phyloP scores from a whole-genome alignment of 2,888 invertebrate species.

The Litoditis marina region DNA sequence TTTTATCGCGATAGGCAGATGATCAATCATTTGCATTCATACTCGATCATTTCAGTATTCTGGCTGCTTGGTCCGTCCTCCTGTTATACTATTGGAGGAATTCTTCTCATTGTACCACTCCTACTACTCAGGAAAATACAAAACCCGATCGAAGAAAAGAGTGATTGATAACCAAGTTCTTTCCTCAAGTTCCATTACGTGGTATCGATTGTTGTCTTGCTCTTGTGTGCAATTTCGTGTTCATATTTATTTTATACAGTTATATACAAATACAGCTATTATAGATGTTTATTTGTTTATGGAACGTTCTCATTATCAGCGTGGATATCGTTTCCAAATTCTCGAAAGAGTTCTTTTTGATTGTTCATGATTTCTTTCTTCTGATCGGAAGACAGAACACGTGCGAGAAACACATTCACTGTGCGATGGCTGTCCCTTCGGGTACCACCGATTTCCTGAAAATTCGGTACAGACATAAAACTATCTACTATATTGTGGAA shows the following conservation, averaged over 20 bases:
- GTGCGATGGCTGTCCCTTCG: conserved; percentile 6
- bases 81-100: conserved; percentile 79
- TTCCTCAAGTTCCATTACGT: too few relatives aligned
- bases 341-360: conserved; percentile 23
- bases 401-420: conserved; percentile 11
- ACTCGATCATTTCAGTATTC: conserved; percentile 70
- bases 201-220: too few relatives aligned
- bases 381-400: conserved; percentile 16
- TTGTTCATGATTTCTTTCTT: conserved; percentile 30
- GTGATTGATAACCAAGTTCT: too few relatives aligned
- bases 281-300: too few relatives aligned
- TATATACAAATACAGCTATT: too few relatives aligned
- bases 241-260: too few relatives aligned
- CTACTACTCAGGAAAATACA: conserved; percentile 35
- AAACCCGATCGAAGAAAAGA: conserved; percentile 24
- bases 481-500: too few relatives aligned
- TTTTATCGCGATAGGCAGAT: too few relatives aligned
- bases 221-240: too few relatives aligned
- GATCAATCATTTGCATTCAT: too few relatives aligned
- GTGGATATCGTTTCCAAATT: conserved; percentile 12
- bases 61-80: conserved; percentile 83
- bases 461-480: too few relatives aligned
- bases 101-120: conserved; percentile 74
- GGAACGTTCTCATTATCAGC: too few relatives aligned
- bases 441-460: conserved; percentile 15